phyloP scores from a whole-genome alignment of 2,888 invertebrate species.

The Tenthredo mesomela region DNA sequence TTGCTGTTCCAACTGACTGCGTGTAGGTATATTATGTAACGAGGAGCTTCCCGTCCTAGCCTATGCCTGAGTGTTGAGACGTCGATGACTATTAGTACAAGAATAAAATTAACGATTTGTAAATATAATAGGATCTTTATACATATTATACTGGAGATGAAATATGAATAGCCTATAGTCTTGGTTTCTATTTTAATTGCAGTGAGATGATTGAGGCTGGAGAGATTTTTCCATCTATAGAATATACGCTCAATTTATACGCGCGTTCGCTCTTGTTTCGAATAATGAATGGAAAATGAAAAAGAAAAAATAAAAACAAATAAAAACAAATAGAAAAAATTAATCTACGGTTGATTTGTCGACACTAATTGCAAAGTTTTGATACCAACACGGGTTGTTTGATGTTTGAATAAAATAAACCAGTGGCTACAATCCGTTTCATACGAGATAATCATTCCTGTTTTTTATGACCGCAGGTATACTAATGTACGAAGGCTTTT shows the following conservation, averaged over 20 bases:
- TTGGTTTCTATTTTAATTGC: background rate
- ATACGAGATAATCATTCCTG: background rate
- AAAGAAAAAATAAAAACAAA: background rate
- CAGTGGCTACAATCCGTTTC: conserved; percentile 10
- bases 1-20: background rate
- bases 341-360: background rate
- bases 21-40: background rate
- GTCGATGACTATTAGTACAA: background rate
- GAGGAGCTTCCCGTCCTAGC: background rate
- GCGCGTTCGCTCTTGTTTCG: background rate
- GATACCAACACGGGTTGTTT: background rate
- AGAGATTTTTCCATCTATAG: background rate
- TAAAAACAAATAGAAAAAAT: background rate
- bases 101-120: background rate
- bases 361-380: background rate
- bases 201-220: background rate
- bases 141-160: background rate
- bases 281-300: background rate
- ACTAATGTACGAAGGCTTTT: background rate
- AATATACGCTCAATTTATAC: background rate
- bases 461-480: background rate
- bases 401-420: background rate
- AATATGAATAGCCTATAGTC: background rate
- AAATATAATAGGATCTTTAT: background rate
- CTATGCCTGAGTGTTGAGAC: background rate